Evolutionary conservation across 2,888 invertebrate genomes (phyloP).

Genomic region (Scrobipalpa atriplicella): DNA sequence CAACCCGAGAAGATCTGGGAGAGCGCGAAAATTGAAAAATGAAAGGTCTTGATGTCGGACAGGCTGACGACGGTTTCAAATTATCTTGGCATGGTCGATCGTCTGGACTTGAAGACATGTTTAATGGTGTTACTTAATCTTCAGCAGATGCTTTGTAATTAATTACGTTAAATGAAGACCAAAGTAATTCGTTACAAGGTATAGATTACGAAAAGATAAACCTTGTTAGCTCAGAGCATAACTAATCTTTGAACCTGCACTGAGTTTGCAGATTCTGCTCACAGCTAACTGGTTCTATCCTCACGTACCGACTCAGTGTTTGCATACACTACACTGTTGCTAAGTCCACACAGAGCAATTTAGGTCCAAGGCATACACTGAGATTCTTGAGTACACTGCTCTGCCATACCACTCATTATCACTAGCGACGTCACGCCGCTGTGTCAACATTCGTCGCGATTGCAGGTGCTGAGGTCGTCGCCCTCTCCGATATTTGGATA

Average conservation of each 20-base stretch:
- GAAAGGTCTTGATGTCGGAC: conserved; percentile 3
- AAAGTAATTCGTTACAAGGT: neutral
- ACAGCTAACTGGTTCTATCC: neutral
- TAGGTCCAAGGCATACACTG: neutral
- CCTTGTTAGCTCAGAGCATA: neutral
- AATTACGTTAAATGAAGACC: neutral
- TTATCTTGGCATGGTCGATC: neutral
- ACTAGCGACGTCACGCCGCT: conserved; percentile 65
- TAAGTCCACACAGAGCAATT: conserved; percentile 10
- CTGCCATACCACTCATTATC: conserved; percentile 64
- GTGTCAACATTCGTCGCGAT: conserved; percentile 75
- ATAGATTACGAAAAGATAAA: no score
- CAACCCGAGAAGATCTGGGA: conserved; percentile 14
- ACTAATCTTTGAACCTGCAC: neutral
- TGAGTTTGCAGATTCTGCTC: neutral
- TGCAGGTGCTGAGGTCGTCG: conserved; percentile 78
- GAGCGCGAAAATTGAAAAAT: no score
- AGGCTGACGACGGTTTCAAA: neutral
- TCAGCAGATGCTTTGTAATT: neutral
- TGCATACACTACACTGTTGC: conserved; percentile 17
- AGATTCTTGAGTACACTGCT: conserved; percentile 61
- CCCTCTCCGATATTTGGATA: conserved; percentile 78
- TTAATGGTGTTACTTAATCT: neutral
- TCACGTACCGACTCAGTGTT: neutral
- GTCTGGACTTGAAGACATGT: no score